A percentile compares a stretch with the other conserved stretches of the same genome.
Conservation (phyloP, 2,797 vertebrate genomes). For the Nyctalus aviator region DNA sequence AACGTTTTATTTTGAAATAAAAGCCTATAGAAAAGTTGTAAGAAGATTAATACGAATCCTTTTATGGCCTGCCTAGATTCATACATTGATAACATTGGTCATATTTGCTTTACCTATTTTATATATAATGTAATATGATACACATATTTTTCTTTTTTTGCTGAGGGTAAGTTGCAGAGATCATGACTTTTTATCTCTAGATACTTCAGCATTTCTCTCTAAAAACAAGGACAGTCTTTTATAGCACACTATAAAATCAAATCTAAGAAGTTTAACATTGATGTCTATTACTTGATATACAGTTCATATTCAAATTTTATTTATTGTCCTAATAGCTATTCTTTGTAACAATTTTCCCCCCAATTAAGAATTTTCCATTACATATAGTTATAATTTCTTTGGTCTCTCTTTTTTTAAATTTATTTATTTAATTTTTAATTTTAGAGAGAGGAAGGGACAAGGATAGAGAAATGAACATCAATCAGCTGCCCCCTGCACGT, state of each 20-base stretch:
- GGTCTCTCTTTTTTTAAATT: neutral
- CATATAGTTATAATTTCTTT: slow-evolving; percentile 19
- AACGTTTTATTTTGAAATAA: slow-evolving; percentile 11
- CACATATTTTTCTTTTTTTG: neutral
- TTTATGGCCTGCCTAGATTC: neutral
- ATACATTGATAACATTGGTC: neutral
- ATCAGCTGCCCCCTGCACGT: no score
- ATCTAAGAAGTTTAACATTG: slow-evolving; percentile 1
- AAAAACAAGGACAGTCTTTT: slow-evolving; percentile 24
- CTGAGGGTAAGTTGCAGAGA: neutral
- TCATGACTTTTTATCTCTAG: neutral
- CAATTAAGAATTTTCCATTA: slow-evolving; percentile 11
- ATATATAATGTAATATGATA: neutral
- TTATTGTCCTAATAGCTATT: slow-evolving; percentile 42
- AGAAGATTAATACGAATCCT: slow-evolving; percentile 14
- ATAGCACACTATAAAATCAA: neutral
- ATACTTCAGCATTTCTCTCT: slow-evolving; percentile 15
- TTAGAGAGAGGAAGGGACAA: no score
- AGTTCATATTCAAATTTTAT: slow-evolving; percentile 39
- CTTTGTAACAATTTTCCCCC: slow-evolving; percentile 20
- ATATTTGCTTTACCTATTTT: slow-evolving; percentile 5
- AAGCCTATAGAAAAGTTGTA: slow-evolving; percentile 21
- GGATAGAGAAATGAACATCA: no score
- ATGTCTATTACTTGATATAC: slow-evolving; percentile 4
- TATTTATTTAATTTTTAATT: no score